A percentile compares a stretch with the other conserved stretches of the same genome.
Conservation (phyloP, 64 coral and sea anemone genomes). For the Platygyra sinensis region DNA sequence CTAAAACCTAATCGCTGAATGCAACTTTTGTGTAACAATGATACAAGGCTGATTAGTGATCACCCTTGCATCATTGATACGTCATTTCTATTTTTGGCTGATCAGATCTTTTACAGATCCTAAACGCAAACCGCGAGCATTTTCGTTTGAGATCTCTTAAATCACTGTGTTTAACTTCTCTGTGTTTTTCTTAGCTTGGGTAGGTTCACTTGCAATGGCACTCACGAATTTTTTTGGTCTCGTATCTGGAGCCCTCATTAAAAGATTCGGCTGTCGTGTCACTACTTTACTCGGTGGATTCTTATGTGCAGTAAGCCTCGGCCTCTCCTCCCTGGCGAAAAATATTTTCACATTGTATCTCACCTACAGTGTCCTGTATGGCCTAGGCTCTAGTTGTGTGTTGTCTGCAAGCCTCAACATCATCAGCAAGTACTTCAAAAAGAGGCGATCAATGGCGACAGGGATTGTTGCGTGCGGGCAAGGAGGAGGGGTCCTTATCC, state of each 20-base stretch:
- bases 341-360: constrained; percentile 36
- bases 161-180: not conserved
- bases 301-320: constrained; percentile 13
- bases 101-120: too few species aligned
- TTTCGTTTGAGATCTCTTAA: too few species aligned
- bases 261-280: constrained; percentile 56
- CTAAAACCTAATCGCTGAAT: too few species aligned
- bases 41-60: too few species aligned
- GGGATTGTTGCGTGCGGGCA: constrained; percentile 34
- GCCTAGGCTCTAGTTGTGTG: constrained; percentile 48
- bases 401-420: constrained; percentile 39
- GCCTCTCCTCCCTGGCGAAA: constrained; percentile 36
- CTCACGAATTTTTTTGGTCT: constrained; percentile 33
- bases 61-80: too few species aligned
- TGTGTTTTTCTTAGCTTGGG: constrained; percentile 40
- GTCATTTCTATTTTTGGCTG: too few species aligned
- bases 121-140: too few species aligned
- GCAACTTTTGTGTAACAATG: too few species aligned
- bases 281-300: constrained; percentile 41
- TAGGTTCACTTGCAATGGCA: constrained; percentile 55
- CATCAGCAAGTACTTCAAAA: constrained; percentile 58
- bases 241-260: constrained; percentile 21
- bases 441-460: constrained; percentile 32
- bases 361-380: constrained; percentile 46
- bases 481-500: constrained; percentile 47